Evolutionary conservation across 2,888 invertebrate genomes (phyloP).

Genomic region (Kryphioiulus occultus): DNA sequence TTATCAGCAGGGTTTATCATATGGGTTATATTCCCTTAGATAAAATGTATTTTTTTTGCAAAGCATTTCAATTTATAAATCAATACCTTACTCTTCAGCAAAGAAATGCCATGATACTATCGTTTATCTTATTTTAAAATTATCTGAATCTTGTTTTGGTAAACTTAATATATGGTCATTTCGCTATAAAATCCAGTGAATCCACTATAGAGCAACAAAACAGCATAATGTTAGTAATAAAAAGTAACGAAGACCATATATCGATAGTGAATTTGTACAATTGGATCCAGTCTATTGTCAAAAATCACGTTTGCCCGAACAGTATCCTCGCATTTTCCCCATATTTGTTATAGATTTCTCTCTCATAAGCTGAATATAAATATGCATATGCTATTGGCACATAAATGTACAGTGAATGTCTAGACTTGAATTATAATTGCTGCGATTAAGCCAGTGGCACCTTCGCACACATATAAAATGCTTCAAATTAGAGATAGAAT

Average conservation of each 20-base stretch:
- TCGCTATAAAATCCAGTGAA: no score
- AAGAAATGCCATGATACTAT: no score
- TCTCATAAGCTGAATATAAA: neutral
- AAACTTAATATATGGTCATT: neutral
- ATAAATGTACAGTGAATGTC: constrained; percentile 1
- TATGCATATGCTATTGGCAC: neutral
- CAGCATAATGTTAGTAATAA: no score
- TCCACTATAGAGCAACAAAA: neutral
- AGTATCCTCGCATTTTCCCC: neutral
- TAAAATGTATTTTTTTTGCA: no score
- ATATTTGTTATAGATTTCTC: neutral
- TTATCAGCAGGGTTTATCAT: no score
- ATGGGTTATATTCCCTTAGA: no score
- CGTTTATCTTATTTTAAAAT: no score
- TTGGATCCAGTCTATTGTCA: neutral
- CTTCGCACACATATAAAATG: neutral
- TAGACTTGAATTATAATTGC: neutral
- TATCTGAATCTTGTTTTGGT: neutral
- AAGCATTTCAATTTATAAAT: no score
- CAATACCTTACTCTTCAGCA: no score
- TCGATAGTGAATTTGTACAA: neutral
- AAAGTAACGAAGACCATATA: neutral
- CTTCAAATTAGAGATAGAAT: neutral
- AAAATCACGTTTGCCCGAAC: neutral
- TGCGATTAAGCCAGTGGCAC: neutral